Evolutionary conservation across 2,888 invertebrate genomes (phyloP).

Genomic region (Cordilura impudica): DNA sequence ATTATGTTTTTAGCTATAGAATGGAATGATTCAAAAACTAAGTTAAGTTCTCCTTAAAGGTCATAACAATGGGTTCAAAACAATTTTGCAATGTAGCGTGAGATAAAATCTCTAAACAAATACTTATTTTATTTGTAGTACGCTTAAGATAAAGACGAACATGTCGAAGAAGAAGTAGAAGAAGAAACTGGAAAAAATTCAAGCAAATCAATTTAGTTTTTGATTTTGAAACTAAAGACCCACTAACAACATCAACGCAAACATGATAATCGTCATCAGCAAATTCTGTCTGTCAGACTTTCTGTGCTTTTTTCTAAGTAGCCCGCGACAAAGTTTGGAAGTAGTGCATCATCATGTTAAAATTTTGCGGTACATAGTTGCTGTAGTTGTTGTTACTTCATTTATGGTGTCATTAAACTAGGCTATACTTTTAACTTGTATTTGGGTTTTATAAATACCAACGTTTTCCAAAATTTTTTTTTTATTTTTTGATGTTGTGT

Average conservation of each 20-base stretch:
- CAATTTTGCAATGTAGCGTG: slow-evolving; percentile 66
- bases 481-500: slow-evolving; percentile 40
- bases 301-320: slow-evolving; percentile 34
- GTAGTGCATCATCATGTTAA: slow-evolving; percentile 61
- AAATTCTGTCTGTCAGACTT: not conserved
- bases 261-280: not conserved
- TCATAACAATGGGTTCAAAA: slow-evolving; percentile 64
- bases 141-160: slow-evolving; percentile 6
- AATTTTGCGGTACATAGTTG: slow-evolving; percentile 1
- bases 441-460: slow-evolving; percentile 39
- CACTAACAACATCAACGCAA: not conserved
- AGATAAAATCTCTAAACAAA: slow-evolving; percentile 64
- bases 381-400: slow-evolving; percentile 26
- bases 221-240: slow-evolving; percentile 14
- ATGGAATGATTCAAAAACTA: slow-evolving; percentile 2
- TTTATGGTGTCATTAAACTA: slow-evolving; percentile 61
- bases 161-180: too few species aligned
- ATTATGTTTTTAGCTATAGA: too few species aligned
- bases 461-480: not conserved
- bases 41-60: slow-evolving; percentile 58
- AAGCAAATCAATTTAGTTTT: slow-evolving; percentile 50
- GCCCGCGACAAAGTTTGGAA: slow-evolving; percentile 63
- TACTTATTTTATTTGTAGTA: slow-evolving; percentile 13
- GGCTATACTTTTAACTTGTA: slow-evolving; percentile 17
- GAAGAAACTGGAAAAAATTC: too few species aligned